Evolutionary conservation across 1,140 invertebrate genomes (phyloP), one percentile per base, ranked within the genome.

Genomic region (Cherax quadricarinatus): DNA sequence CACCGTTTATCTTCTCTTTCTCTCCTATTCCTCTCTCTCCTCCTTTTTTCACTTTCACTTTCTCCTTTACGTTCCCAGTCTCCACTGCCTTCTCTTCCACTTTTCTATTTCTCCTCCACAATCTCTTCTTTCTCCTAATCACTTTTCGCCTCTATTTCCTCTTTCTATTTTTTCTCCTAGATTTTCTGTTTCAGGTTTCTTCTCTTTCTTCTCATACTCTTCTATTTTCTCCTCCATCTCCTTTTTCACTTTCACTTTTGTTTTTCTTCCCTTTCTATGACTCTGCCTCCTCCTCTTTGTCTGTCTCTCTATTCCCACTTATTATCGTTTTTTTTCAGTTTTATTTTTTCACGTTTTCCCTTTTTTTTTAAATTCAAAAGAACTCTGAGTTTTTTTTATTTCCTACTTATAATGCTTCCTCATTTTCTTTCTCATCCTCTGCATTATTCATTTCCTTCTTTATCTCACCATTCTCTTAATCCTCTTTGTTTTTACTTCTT

Each of bases 11-110:
- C 30, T 41, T 41, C 30, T 1, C 30, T 41, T 41, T 66, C 30
- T 48, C 57, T 66, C 41, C 84, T 86, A 53, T 84, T 51, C 53
- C 82, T 84, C 51, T 84, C 12, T 57, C 48, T 84, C 51, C 53
- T 51, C 53, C 82, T 84, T 51, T n/a, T n/a, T n/a, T n/a, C n/a
- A n/a, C n/a, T n/a, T n/a, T n/a, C n/a, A n/a, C n/a, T n/a, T n/a
- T n/a, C n/a, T n/a, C 51, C 51, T 84, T 51, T 84, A 21, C 60
- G 16, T 51, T 51, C 60, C 53, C 60, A 3, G 53, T 51, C 24
- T 51, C 60, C 53, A 57, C 21, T 57, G 49, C 60, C 82, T 84
- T n/a, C 60, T 21, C 53, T 51, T 84, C 21, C 53, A 6, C 60
- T 16, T 57, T 24, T 84, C 82, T 84, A 49, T 84, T 24, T 57